phyloP scores from a whole-genome alignment of 2,888 invertebrate genomes.

The Pachydiplax longipennis region DNA sequence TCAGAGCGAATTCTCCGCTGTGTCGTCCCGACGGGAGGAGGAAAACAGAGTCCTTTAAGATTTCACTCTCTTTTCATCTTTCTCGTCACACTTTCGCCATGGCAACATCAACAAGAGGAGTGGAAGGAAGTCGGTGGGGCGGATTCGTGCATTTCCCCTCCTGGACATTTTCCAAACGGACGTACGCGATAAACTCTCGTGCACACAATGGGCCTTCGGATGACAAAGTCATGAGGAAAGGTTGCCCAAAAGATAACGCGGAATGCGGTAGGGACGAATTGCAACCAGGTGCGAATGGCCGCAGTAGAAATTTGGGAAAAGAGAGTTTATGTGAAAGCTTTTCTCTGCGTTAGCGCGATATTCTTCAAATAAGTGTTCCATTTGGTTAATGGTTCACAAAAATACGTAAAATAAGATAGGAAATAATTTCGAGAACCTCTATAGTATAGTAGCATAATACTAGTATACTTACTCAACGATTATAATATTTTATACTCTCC shows the following conservation, averaged over 20 bases:
- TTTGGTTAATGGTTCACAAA: no score
- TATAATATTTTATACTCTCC: no score
- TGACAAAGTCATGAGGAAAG: not conserved
- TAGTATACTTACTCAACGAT: no score
- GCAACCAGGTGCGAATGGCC: not conserved
- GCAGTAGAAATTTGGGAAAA: no score
- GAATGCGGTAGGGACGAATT: not conserved
- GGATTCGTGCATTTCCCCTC: not conserved
- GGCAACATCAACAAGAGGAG: not conserved
- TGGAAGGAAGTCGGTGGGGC: not conserved
- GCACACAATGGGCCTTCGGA: not conserved
- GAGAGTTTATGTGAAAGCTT: no score
- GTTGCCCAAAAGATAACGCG: not conserved
- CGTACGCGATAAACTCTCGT: not conserved
- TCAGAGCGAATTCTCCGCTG: not conserved
- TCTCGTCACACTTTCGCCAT: not conserved
- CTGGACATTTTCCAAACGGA: not conserved
- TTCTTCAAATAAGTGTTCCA: no score
- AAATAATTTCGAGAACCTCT: no score
- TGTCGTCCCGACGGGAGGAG: not conserved
- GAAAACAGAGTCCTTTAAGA: not conserved
- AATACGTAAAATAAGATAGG: no score
- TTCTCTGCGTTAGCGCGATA: no score
- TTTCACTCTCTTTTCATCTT: not conserved
- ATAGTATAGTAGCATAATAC: no score